phyloP scores from a whole-genome alignment of 2,113 vertebrate species.

The Clarias macrocephalus region DNA sequence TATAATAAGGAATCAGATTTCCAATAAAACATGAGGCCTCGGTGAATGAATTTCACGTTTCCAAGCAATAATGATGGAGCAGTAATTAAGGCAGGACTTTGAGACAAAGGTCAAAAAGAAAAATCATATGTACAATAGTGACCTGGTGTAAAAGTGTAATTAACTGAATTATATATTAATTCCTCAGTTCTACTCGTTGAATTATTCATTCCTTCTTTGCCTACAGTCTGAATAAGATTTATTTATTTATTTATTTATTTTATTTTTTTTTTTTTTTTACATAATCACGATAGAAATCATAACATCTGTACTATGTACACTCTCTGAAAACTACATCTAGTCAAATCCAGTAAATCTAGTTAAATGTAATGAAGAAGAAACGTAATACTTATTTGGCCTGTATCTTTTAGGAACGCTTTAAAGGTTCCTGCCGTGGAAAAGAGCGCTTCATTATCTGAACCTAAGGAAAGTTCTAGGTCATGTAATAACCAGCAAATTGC shows the following conservation, averaged over 20 bases:
- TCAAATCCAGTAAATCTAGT: background rate
- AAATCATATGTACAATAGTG: constrained; percentile 66
- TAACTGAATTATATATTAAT: constrained; percentile 84
- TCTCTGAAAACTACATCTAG: background rate
- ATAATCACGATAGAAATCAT: background rate
- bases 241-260: too few species aligned
- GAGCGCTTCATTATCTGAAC: background rate
- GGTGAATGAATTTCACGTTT: constrained; percentile 65
- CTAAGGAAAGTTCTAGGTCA: background rate
- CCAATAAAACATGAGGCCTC: constrained; percentile 64
- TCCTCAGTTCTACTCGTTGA: constrained; percentile 86
- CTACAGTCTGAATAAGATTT: background rate
- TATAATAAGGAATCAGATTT: constrained; percentile 61
- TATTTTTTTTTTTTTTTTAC: background rate
- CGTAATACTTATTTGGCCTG: background rate
- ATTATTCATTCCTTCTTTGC: constrained; percentile 67
- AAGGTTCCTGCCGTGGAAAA: background rate
- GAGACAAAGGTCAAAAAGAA: constrained; percentile 70
- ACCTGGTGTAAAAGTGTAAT: constrained; percentile 76
- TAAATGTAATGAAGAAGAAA: background rate
- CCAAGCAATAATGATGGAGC: constrained; percentile 64
- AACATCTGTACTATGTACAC: background rate
- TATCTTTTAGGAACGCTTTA: background rate
- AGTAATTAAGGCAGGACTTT: constrained; percentile 66
- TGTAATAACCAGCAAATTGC: background rate